Evolutionary conservation across 2,888 invertebrate species (phyloP).

Genomic region (Pyralis farinalis): DNA sequence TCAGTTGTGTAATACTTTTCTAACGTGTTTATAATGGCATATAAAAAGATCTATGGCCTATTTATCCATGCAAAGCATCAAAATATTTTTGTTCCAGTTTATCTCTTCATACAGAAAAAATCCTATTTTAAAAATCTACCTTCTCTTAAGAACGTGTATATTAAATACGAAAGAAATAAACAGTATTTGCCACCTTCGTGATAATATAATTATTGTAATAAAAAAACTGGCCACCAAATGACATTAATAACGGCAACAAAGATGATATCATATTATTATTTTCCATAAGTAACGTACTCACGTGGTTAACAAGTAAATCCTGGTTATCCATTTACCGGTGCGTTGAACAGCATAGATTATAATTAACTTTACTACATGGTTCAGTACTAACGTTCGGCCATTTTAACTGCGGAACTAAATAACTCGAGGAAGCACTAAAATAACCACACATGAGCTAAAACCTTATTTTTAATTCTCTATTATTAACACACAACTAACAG

Average conservation of each 20-base stretch:
- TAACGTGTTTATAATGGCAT: background rate
- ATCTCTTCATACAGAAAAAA: too few relatives aligned
- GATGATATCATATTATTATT: background rate
- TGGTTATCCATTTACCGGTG: constrained; percentile 31
- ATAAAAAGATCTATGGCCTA: background rate
- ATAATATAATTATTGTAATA: too few relatives aligned
- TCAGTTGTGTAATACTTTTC: too few relatives aligned
- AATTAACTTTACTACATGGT: constrained; percentile 2
- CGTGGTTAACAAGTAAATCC: constrained; percentile 30
- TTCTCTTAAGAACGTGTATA: too few relatives aligned
- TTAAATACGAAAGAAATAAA: too few relatives aligned
- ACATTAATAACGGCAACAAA: too few relatives aligned
- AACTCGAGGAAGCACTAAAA: constrained; percentile 40
- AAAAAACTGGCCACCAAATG: too few relatives aligned
- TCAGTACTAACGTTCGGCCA: constrained; percentile 21
- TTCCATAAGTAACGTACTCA: constrained; percentile 13
- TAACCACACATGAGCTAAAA: constrained; percentile 26
- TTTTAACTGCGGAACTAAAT: constrained; percentile 24
- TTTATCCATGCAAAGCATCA: too few relatives aligned
- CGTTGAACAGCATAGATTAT: constrained; percentile 14
- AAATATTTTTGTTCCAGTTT: too few relatives aligned
- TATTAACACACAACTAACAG: constrained; percentile 24
- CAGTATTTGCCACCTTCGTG: too few relatives aligned
- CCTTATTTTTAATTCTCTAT: constrained; percentile 33
- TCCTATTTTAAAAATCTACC: too few relatives aligned